Evolutionary conservation across 2,888 invertebrate species (phyloP), one percentile per base, ranked within the genome.

Genomic region (Diadegma fenestrale): DNA sequence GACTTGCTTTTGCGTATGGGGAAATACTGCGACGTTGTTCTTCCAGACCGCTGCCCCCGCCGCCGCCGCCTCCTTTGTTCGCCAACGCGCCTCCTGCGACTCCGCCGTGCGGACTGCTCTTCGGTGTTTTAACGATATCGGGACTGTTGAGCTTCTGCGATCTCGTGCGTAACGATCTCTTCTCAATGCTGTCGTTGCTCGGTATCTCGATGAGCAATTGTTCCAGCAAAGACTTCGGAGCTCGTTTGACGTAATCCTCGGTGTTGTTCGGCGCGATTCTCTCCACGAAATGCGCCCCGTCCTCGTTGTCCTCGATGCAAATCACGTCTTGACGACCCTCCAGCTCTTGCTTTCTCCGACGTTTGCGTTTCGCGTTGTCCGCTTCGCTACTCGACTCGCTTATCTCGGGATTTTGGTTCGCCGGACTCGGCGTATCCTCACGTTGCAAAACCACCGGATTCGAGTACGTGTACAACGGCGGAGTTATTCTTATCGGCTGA

Each of bases 151-250:
- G 88, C 84, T 94, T 94, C 79, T 94, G 94, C 0, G 94, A 93
- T 75, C 93, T 89, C 64, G 91, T 94, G 83, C 91, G 94, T 92
- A 85, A 88, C 75, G 89, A 95, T 92, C 85, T 95, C 91, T 95
- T 96, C 85, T 94, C 95, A 76, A 94, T 94, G 89, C 95, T 95
- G 73, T 95, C 95, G 85, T 95, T 94, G 3, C 22, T 26, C 5
- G 98, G 98, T 89, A 98, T 98, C 93, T 98, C 98, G 89, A 98
- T 98, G 1, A 97, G 95, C 89, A 98, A 95, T 92, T 98, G 97
- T 91, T 97, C 97, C 61, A 97, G 94, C 71, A 97, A 92, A 77
- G 96, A 96, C 82, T 94, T 94, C 3, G 91, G 89, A 4, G 91
- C 89, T 17, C 92, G 89, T 45, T 92, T 93, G 1, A 92, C 90